These are phyloP conservation scores for Ictalurus furcatus DNA, from an alignment of 2,113 vertebrate species.

Conservation along the genomic window DNA sequence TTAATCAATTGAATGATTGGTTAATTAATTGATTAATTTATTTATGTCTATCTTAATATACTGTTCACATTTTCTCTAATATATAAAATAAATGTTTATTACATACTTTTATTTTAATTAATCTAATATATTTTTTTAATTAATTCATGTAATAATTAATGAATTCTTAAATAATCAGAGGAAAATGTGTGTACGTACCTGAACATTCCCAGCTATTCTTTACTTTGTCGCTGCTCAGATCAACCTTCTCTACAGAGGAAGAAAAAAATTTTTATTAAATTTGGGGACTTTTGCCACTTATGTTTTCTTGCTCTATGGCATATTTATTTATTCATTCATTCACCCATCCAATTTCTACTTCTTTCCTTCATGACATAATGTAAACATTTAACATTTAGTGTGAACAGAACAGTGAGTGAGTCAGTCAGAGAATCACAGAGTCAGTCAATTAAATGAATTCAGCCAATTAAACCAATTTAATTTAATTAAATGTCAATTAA, in stretches of 20 bases:
- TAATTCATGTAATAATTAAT: not conserved
- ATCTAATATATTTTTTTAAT: not conserved
- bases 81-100: not conserved
- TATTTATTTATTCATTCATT: not conserved
- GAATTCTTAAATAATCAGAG: not conserved
- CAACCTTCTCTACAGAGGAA: constrained; percentile 30
- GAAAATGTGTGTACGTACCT: not conserved
- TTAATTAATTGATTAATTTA: not conserved
- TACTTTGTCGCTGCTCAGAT: constrained; percentile 23
- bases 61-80: not conserved
- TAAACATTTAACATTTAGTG: not conserved
- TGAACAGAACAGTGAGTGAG: not conserved
- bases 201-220: constrained; percentile 38
- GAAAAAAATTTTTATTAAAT: not conserved
- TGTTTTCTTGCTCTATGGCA: not conserved
- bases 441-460: not conserved
- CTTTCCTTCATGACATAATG: not conserved
- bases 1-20: not conserved
- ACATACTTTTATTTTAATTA: not conserved
- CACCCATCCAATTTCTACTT: not conserved
- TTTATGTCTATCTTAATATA: not conserved
- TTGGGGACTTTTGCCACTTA: not conserved
- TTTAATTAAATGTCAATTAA: not conserved
- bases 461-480: not conserved
- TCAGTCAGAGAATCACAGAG: not conserved